A percentile compares a stretch with the other conserved stretches of the same genome.
These are phyloP conservation scores for Rhinoderma darwinii DNA, from an alignment of 2,113 vertebrate genomes.

Conservation along the genomic window DNA sequence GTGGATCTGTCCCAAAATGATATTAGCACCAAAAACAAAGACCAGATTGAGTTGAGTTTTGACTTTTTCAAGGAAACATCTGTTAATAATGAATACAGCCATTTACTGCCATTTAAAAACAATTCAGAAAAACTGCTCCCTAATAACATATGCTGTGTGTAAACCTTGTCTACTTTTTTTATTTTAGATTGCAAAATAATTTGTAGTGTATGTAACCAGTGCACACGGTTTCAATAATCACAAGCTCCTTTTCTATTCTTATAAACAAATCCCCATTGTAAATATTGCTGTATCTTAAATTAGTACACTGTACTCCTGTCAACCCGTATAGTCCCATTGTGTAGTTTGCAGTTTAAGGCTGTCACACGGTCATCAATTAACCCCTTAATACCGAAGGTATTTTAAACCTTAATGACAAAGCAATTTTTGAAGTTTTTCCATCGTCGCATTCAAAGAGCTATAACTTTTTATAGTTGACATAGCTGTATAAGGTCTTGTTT, in stretches of 20 bases:
- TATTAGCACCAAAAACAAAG: constrained; percentile 4
- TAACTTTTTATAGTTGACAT: too few relatives aligned
- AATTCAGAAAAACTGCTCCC: background rate
- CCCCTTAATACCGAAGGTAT: too few relatives aligned
- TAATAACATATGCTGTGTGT: background rate
- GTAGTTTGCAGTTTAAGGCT: background rate
- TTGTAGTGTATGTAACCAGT: background rate
- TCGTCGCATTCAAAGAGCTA: too few relatives aligned
- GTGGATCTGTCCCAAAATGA: background rate
- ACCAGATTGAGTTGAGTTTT: constrained; percentile 29
- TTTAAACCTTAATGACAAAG: too few relatives aligned
- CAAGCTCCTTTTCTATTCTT: background rate
- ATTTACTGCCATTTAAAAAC: background rate
- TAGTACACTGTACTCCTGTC: background rate
- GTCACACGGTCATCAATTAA: background rate
- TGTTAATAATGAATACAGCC: constrained; percentile 28
- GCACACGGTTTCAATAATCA: background rate
- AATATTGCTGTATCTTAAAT: background rate
- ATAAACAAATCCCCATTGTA: background rate
- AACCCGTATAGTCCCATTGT: background rate
- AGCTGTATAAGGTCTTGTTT: too few relatives aligned
- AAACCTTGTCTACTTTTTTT: background rate
- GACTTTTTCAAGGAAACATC: background rate
- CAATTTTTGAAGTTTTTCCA: too few relatives aligned
- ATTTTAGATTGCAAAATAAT: background rate